Conservation (phyloP, 2,113 vertebrate genomes). For the Pomatorhinus ruficollis region DNA sequence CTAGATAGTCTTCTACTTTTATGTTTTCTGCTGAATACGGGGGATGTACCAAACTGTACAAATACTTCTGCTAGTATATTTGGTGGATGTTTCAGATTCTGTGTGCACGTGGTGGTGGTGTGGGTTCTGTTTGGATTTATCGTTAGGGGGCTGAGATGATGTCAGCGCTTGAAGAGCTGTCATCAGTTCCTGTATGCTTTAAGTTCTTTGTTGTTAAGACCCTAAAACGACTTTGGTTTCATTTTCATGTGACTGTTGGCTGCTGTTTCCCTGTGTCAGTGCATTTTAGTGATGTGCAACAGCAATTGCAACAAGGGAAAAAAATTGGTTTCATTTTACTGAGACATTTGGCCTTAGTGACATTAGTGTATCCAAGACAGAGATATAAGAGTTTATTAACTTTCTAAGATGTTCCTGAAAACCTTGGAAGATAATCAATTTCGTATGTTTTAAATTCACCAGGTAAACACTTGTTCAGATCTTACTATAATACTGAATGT, state of each 20-base stretch:
- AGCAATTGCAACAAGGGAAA: neutral
- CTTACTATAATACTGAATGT: neutral
- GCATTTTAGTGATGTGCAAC: neutral
- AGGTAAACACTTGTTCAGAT: neutral
- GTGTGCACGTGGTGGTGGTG: too few relatives aligned
- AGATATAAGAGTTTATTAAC: neutral
- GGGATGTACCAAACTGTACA: neutral
- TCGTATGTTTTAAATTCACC: neutral
- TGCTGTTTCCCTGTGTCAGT: neutral
- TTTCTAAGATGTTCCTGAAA: neutral
- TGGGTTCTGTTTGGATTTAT: neutral
- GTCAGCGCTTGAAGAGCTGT: rapidly evolving
- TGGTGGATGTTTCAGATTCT: neutral
- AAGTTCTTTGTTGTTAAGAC: neutral
- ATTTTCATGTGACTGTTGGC: neutral
- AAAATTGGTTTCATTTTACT: neutral
- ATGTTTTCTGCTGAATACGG: neutral
- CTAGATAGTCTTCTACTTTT: neutral
- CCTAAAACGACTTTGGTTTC: neutral
- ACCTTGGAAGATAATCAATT: neutral
- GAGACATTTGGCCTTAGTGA: neutral
- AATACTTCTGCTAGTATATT: neutral
- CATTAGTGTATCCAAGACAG: neutral
- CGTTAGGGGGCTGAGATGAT: neutral
- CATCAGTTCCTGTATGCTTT: neutral